Conservation (phyloP, 1,140 invertebrate species). For the Drosophila micromelanica region DNA sequence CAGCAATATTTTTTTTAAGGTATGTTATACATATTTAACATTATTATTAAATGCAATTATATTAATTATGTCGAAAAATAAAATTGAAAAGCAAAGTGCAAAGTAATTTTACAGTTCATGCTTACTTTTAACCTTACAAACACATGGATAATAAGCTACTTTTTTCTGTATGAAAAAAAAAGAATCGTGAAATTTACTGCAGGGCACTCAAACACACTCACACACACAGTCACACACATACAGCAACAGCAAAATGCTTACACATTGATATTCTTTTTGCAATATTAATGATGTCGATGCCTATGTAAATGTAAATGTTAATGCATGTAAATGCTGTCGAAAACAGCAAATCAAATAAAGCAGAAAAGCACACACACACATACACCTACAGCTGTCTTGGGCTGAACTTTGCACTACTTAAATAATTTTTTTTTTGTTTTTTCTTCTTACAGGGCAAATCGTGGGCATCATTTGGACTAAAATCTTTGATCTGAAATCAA, state of each 20-base stretch:
- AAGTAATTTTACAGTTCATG: too few relatives aligned
- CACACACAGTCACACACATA: slow-evolving; percentile 5
- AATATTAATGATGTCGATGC: slow-evolving; percentile 74
- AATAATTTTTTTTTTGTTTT: slow-evolving; percentile 20
- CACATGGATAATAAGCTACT: too few relatives aligned
- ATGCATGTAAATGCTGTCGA: slow-evolving; percentile 39
- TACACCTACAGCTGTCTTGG: neutral
- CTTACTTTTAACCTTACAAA: too few relatives aligned
- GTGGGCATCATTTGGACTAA: slow-evolving; percentile 11
- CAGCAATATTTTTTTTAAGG: too few relatives aligned
- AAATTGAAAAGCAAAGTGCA: too few relatives aligned
- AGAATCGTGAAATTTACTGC: too few relatives aligned
- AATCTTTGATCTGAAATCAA: slow-evolving; percentile 45
- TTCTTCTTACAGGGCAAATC: slow-evolving; percentile 13
- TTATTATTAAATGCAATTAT: too few relatives aligned
- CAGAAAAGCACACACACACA: slow-evolving; percentile 13
- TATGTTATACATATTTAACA: too few relatives aligned
- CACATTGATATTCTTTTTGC: slow-evolving; percentile 46
- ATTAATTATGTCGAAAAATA: too few relatives aligned
- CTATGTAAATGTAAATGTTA: slow-evolving; percentile 65
- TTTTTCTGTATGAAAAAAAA: too few relatives aligned
- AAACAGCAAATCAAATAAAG: slow-evolving; percentile 56
- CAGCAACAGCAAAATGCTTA: slow-evolving; percentile 30
- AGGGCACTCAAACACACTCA: slow-evolving; percentile 12
- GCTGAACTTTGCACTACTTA: neutral